Evolutionary conservation across 92 coral and sea anemone species (phyloP), one percentile per base, ranked within the genome.

Genomic region (Blastomussa wellsi): DNA sequence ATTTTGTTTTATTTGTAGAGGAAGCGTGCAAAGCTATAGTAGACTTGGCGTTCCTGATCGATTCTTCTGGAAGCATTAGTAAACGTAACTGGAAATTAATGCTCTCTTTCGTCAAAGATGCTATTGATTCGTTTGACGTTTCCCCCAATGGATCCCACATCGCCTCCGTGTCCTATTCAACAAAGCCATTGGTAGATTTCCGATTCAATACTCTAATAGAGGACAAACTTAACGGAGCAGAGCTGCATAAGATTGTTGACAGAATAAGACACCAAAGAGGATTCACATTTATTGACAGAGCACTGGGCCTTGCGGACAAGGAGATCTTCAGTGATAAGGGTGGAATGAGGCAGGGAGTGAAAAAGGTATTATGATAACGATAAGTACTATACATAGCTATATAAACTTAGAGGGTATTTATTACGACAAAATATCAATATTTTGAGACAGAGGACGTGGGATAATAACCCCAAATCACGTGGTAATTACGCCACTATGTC

Each of bases 261-360:
- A 77, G 57, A 52, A 76, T 92, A 32, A 78, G 66, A 22, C 94
- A 94, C 76, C 90, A 79, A 38, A 92, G 85, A 69, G 93, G 95
- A 14, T 93, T 60, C 37, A 90, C 92, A 24, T 90, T 75, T 77
- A 92, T 92, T 22, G 95, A 92, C 76, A 83, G 72, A 53, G 95
- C 95, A 5, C 73, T 94, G 13, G 41, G 66, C 7, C 69, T 88
- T 60, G 98, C 95, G 24, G 82, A 90, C 74, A 70, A 80, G 51
- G 88, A 94, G 35, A 28, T 94, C 33, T 94, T 94, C 41, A 90
- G 89, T 37, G 84, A 86, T 1, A 82, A 72, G 8, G 95, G 90
- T 29, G 98, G 98, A 32, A 90, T 88, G 89, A 88, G 98, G 76
- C 87, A 91, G 17, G 93, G 85, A 33, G 98, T 90, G 36, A 86